Conservation (phyloP, 2,888 invertebrate genomes). For the Lottia scabra region DNA sequence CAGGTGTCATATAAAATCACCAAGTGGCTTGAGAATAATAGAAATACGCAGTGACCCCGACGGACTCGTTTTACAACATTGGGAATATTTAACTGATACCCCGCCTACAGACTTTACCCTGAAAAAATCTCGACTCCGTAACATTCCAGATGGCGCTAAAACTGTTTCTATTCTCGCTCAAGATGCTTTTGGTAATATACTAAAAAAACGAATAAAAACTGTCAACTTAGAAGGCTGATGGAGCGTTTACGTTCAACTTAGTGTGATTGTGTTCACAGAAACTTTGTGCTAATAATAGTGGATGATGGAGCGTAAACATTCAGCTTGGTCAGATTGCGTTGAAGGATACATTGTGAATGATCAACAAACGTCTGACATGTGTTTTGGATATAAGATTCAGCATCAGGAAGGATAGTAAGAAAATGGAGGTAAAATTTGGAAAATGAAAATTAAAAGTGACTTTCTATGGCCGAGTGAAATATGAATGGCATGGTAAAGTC, state of each 20-base stretch:
- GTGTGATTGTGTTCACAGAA: too few relatives aligned
- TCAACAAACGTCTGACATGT: too few relatives aligned
- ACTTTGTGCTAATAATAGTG: too few relatives aligned
- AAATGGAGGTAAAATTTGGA: too few relatives aligned
- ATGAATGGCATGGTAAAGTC: too few relatives aligned
- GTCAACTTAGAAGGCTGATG: slow-evolving; percentile 43
- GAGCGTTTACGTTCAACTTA: neutral
- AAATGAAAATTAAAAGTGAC: too few relatives aligned
- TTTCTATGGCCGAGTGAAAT: too few relatives aligned
- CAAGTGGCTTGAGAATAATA: slow-evolving; percentile 57
- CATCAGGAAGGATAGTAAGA: too few relatives aligned
- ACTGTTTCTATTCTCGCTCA: slow-evolving; percentile 56
- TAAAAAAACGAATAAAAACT: slow-evolving; percentile 58
- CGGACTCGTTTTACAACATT: slow-evolving; percentile 65
- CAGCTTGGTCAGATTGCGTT: too few relatives aligned
- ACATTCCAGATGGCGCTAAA: slow-evolving; percentile 44
- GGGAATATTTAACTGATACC: slow-evolving; percentile 62
- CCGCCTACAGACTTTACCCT: slow-evolving; percentile 59
- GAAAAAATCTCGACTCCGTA: slow-evolving; percentile 44
- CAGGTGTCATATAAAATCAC: slow-evolving; percentile 47
- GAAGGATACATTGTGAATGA: too few relatives aligned
- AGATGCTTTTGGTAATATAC: slow-evolving; percentile 62
- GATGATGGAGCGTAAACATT: too few relatives aligned
- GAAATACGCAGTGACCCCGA: slow-evolving; percentile 63
- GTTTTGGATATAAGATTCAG: too few relatives aligned